Conservation (phyloP, 2,113 vertebrate genomes). For the Neodon shergylaensis region DNA sequence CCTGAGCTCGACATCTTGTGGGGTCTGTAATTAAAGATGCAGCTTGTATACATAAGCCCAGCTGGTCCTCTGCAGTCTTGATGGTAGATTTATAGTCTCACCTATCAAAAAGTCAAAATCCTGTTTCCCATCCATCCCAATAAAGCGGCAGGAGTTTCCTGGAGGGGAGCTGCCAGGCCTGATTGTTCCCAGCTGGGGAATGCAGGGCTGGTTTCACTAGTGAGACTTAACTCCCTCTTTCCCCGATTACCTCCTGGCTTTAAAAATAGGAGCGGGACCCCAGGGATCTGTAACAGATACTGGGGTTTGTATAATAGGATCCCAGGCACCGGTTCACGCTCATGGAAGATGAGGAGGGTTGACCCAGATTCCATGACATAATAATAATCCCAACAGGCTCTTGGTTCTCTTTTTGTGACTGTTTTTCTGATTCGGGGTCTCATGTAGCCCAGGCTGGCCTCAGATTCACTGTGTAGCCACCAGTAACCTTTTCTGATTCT, state of each 20-base stretch:
- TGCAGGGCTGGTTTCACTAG: not conserved
- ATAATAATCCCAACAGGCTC: not conserved
- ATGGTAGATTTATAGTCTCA: slow-evolving; percentile 53
- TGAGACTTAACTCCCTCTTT: slow-evolving; percentile 56
- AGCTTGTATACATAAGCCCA: slow-evolving; percentile 7
- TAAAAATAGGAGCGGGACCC: not conserved
- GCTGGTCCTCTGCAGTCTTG: not conserved
- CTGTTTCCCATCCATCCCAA: slow-evolving; percentile 57
- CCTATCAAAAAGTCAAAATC: slow-evolving; percentile 65
- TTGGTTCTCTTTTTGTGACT: not conserved
- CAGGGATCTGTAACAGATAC: not conserved
- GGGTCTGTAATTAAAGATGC: slow-evolving; percentile 46
- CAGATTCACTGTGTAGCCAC: not conserved
- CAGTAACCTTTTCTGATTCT: not conserved
- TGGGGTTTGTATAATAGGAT: not conserved
- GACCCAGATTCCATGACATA: not conserved
- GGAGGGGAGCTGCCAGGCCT: slow-evolving; percentile 29
- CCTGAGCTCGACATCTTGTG: slow-evolving; percentile 22
- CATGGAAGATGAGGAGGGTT: not conserved
- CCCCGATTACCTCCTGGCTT: not conserved
- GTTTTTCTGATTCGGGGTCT: not conserved
- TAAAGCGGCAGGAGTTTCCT: slow-evolving; percentile 61
- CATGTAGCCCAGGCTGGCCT: not conserved
- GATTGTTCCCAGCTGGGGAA: slow-evolving; percentile 67
- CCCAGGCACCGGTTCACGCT: not conserved